Percentiles rank a stretch among this genome's conserved stretches.
phyloP scores from a whole-genome alignment of 1,140 invertebrate genomes.

The Sweltsa coloradensis region DNA sequence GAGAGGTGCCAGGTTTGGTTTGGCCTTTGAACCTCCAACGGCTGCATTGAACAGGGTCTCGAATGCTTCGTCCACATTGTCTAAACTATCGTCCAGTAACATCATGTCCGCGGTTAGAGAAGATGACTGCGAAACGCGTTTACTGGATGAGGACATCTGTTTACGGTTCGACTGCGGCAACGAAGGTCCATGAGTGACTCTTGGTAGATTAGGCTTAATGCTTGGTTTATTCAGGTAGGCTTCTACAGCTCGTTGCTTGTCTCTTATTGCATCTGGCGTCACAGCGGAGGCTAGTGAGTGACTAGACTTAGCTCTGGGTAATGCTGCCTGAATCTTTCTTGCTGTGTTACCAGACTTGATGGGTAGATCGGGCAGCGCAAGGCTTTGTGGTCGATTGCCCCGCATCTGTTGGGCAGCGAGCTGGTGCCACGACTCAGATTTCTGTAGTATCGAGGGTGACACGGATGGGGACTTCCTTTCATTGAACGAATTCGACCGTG shows the following conservation, averaged over 20 bases:
- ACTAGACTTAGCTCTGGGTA: constrained; percentile 55
- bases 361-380: constrained; percentile 17
- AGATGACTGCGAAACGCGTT: no score
- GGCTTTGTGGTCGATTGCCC: constrained; percentile 19
- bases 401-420: constrained; percentile 30
- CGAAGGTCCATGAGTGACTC: no score
- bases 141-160: neutral
- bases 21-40: no score
- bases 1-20: neutral
- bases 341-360: neutral
- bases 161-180: neutral
- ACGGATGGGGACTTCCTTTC: constrained; percentile 19
- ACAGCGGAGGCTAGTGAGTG: constrained; percentile 57
- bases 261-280: constrained; percentile 50
- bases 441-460: constrained; percentile 39
- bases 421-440: constrained; percentile 72
- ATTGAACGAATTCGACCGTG: constrained; percentile 7
- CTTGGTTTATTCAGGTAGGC: constrained; percentile 25
- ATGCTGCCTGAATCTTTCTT: neutral
- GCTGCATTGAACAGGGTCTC: constrained; percentile 25
- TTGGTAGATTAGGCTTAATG: neutral
- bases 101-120: neutral
- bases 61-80: constrained; percentile 32
- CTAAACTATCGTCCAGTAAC: constrained; percentile 21
- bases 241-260: constrained; percentile 65